These are phyloP conservation scores for Thryonomys swinderianus DNA, from an alignment of 2,113 vertebrate genomes.

Conservation along the genomic window DNA sequence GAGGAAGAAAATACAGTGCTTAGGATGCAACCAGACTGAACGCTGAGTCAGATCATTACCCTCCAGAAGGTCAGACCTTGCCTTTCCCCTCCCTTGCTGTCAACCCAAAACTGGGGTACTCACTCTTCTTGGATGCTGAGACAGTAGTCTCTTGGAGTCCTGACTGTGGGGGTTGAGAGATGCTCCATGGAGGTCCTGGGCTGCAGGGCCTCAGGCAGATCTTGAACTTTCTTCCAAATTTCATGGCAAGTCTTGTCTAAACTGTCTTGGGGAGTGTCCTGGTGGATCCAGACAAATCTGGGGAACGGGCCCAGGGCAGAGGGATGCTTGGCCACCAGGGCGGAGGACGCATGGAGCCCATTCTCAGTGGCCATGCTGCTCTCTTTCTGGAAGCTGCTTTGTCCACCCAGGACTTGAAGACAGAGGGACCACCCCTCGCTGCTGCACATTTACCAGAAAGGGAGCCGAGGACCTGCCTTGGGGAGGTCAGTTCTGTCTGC, in stretches of 20 bases:
- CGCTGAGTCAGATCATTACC: background rate
- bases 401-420: background rate
- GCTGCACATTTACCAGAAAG: slow-evolving; percentile 73
- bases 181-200: slow-evolving; percentile 38
- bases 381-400: slow-evolving; percentile 59
- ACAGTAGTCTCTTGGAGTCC: background rate
- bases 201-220: slow-evolving; percentile 71
- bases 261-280: slow-evolving; percentile 85
- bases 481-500: slow-evolving; percentile 16
- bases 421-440: slow-evolving; percentile 58
- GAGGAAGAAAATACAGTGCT: background rate
- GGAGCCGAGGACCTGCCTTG: background rate
- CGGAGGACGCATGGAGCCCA: background rate
- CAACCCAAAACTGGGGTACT: slow-evolving; percentile 3
- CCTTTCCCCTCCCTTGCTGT: background rate
- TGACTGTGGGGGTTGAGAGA: background rate
- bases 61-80: background rate
- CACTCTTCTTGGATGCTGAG: slow-evolving; percentile 72
- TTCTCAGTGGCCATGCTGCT: slow-evolving; percentile 74
- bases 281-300: slow-evolving; percentile 89
- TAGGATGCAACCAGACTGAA: background rate
- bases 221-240: slow-evolving; percentile 87
- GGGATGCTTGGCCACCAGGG: slow-evolving; percentile 37
- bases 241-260: slow-evolving; percentile 88
- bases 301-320: slow-evolving; percentile 88